Evolutionary conservation across 2,113 vertebrate species (phyloP).

Genomic region (Atrichornis clamosus): DNA sequence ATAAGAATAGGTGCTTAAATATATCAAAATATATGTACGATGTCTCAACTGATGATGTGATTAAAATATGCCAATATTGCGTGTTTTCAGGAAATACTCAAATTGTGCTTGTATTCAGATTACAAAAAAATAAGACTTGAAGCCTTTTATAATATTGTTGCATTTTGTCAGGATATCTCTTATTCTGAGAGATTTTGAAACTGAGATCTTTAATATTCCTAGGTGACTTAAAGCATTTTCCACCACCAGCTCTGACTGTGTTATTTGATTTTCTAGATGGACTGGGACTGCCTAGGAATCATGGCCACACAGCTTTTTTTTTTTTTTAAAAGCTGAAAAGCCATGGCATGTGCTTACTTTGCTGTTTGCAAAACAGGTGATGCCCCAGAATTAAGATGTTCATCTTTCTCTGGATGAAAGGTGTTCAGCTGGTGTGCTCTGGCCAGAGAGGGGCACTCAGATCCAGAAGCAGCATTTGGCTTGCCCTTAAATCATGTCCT

Average conservation of each 20-base stretch:
- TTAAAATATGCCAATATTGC: neutral
- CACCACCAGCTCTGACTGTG: neutral
- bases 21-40: neutral
- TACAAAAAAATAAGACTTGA: neutral
- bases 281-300: neutral
- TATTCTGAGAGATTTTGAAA: neutral
- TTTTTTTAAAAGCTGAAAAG: neutral
- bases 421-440: neutral
- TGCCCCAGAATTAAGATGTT: accelerated
- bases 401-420: neutral
- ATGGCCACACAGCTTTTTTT: neutral
- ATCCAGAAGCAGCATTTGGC: neutral
- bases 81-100: neutral
- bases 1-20: neutral
- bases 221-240: neutral
- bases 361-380: neutral
- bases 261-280: neutral
- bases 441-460: neutral
- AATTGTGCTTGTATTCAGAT: neutral
- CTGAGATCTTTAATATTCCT: neutral
- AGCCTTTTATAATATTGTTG: neutral
- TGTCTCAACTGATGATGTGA: neutral
- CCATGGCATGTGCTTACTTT: accelerated
- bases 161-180: neutral
- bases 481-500: neutral